phyloP scores from a whole-genome alignment of 2,797 vertebrate species.

The Clamator glandarius region DNA sequence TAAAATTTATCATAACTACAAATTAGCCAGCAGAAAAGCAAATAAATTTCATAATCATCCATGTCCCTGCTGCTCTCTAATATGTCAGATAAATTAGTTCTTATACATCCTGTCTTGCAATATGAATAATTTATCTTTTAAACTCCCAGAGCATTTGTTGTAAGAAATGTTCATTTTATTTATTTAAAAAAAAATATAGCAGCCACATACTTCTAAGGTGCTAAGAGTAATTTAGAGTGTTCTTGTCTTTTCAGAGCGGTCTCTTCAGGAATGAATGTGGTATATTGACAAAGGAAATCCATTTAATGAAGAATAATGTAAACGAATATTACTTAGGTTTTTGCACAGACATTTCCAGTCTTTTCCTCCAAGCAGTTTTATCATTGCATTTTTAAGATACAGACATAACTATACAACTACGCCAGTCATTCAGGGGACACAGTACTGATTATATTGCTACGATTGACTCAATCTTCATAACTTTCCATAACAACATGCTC shows the following conservation, averaged over 20 bases:
- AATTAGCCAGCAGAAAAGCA: neutral
- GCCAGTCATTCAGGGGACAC: conserved; percentile 36
- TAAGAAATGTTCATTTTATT: neutral
- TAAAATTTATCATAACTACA: neutral
- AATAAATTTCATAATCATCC: neutral
- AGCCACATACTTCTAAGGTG: neutral
- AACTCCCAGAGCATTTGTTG: neutral
- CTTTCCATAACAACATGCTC: conserved; percentile 35
- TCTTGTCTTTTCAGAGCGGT: conserved; percentile 55
- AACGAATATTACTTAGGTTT: conserved; percentile 61
- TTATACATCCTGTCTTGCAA: neutral
- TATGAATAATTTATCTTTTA: conserved; percentile 27
- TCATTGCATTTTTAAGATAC: conserved; percentile 58
- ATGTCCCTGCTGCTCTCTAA: neutral
- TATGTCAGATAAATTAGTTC: neutral
- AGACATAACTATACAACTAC: conserved; percentile 7
- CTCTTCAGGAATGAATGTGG: conserved; percentile 49
- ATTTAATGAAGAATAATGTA: conserved; percentile 67
- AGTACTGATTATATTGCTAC: conserved; percentile 59
- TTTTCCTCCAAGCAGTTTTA: conserved; percentile 63
- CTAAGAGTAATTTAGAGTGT: conserved; percentile 56
- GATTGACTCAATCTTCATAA: conserved; percentile 66
- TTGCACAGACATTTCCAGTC: conserved; percentile 39
- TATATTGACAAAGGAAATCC: conserved; percentile 60
- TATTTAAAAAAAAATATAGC: neutral